These are phyloP conservation scores for Mionectes olivaceus DNA, from an alignment of 2,797 vertebrate genomes.

Conservation along the genomic window DNA sequence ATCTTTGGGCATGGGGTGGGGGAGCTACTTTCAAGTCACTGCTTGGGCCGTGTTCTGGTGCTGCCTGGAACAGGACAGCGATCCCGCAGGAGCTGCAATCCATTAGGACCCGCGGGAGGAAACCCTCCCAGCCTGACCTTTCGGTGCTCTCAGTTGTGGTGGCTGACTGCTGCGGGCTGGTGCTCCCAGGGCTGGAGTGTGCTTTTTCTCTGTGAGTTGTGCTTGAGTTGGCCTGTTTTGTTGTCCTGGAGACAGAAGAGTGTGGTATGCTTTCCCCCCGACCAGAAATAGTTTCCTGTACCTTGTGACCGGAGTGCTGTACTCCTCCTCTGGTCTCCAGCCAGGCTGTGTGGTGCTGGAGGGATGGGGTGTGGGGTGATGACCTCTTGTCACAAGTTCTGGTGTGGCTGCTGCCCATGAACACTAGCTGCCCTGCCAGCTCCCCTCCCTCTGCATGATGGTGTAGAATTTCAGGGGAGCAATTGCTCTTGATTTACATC, in stretches of 20 bases:
- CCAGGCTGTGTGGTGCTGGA: conserved; percentile 55
- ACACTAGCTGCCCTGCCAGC: conserved; percentile 6
- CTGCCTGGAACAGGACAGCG: background rate
- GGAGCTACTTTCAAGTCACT: background rate
- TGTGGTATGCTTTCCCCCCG: conserved; percentile 69
- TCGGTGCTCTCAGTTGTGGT: fast-evolving
- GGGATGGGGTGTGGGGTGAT: conserved; percentile 47
- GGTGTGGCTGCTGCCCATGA: conserved; percentile 41
- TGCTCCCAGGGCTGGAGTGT: background rate
- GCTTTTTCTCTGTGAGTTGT: conserved; percentile 4
- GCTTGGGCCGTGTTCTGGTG: background rate
- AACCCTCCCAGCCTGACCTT: conserved; percentile 40
- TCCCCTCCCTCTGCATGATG: conserved; percentile 28
- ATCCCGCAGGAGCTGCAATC: background rate
- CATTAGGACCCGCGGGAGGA: background rate
- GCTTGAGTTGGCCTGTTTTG: conserved; percentile 74
- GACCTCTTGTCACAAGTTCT: conserved; percentile 68
- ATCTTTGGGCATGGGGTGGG: background rate
- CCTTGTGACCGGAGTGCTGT: conserved; percentile 66
- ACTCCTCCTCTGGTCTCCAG: conserved; percentile 52
- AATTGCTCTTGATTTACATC: conserved; percentile 74
- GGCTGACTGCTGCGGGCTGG: background rate
- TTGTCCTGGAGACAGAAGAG: conserved; percentile 69
- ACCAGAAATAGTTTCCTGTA: conserved; percentile 78
- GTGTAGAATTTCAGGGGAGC: conserved; percentile 69